A percentile compares a stretch with the other conserved stretches of the same genome.
Evolutionary conservation across 37 sponge, comb jelly and placozoan genomes (phyloP).

Genomic region (Agelas oroides): DNA sequence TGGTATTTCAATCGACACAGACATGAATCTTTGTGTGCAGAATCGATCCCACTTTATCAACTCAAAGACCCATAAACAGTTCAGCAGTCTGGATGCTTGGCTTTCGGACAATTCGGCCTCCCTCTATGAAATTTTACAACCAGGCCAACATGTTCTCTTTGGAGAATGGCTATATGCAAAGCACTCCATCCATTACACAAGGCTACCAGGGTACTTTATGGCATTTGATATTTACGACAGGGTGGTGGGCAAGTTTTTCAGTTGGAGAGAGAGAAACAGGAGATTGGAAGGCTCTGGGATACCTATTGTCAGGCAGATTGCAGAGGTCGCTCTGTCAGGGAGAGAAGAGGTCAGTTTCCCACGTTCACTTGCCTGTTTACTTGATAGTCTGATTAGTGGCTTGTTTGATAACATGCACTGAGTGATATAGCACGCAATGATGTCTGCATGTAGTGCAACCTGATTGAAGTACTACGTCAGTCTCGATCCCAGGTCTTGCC

Average conservation of each 20-base stretch:
- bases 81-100: conserved; percentile 83
- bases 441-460: too few relatives aligned
- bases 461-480: too few relatives aligned
- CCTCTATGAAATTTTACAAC: conserved; percentile 66
- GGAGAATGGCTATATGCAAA: conserved; percentile 96
- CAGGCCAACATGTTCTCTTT: conserved; percentile 80
- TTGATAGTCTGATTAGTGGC: too few relatives aligned
- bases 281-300: conserved; percentile 67
- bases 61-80: conserved; percentile 86
- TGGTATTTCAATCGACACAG: conserved; percentile 75
- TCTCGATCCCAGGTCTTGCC: too few relatives aligned
- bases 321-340: conserved; percentile 55
- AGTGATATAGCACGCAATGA: too few relatives aligned
- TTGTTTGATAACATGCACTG: too few relatives aligned
- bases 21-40: conserved; percentile 63
- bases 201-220: conserved; percentile 83
- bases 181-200: conserved; percentile 91
- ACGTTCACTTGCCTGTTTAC: too few relatives aligned
- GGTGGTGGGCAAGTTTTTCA: conserved; percentile 61
- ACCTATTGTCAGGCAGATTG: conserved; percentile 62
- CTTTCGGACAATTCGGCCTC: conserved; percentile 69
- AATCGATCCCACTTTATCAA: conserved; percentile 86
- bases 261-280: conserved; percentile 78
- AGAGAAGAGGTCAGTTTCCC: conserved; percentile 70
- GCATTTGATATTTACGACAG: conserved; percentile 86